Base-by-base conservation (phyloP, 2,113 vertebrate genomes). In the Benthochromis sp. region DNA sequence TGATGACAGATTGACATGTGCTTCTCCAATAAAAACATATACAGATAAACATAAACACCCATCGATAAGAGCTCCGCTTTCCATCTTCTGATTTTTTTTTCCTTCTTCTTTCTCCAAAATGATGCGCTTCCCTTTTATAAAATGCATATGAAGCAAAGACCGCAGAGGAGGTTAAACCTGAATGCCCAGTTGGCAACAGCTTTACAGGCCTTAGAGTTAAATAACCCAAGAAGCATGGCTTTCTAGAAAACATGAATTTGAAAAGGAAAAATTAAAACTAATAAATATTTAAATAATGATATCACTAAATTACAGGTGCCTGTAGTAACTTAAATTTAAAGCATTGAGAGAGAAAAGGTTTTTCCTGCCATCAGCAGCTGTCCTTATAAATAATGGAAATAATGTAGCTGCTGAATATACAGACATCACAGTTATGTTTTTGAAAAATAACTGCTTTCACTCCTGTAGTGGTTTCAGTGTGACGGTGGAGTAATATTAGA, bases 201-300 rank as follows among this genome's bases (percentile, higher is more conserved):
- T 47, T 52, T 13, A 87, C 17, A 81, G 54, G 38, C 78, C 38
- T 90, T 89, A 86, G 17, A 71, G 81, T 88, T 90, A 90, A 90
- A 94, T 88, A 91, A 90, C 88, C 86, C 73, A 78, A 71, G 13
- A 85, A 27, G 16, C 50, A 27, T 1, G 9, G 45, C 47, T 54
- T 86, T 71, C 6, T 66, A 61, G 86, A 24, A 82, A 83, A 83
- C 47, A 63, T 19, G 6, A 86, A 54, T 66, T 87, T 36, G 61
- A 86, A 84, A 45, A 27, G 85, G 80, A 83, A 5, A 63, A 50
- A 87, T 89, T 24, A 50, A 84, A 92, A 92, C 82, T 82, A 88
- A 94, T 94, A 96, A 95, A 96, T 95, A 95, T 34, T 94, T 95
- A 96, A 95, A 95, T 93, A 95, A 92, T 45, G 17, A 88, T 19